Evolutionary conservation across 1,140 invertebrate genomes (phyloP).

Genomic region (Cryptotermes secundus): DNA sequence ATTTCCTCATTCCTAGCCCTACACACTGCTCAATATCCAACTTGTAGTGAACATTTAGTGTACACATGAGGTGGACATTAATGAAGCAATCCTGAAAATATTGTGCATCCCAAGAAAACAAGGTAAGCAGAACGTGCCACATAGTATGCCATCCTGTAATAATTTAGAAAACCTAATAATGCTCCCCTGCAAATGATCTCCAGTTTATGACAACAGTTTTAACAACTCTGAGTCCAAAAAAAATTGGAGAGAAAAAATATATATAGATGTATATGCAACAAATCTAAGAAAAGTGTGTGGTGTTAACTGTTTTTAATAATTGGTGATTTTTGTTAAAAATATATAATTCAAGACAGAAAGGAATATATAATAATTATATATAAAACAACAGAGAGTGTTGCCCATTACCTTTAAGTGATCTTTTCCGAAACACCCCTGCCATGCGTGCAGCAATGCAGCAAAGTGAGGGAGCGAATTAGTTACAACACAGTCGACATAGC

Average conservation of each 20-base stretch:
- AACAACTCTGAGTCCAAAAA: constrained; percentile 33
- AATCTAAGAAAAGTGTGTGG: constrained; percentile 42
- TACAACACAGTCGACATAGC: constrained; percentile 30
- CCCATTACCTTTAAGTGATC: constrained; percentile 80
- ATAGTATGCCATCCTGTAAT: neutral
- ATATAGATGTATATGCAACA: constrained; percentile 43
- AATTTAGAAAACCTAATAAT: neutral
- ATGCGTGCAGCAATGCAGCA: constrained; percentile 46
- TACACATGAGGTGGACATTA: constrained; percentile 7
- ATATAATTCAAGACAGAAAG: constrained; percentile 38
- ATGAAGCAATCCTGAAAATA: neutral
- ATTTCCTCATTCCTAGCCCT: neutral
- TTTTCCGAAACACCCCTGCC: constrained; percentile 88
- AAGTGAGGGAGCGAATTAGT: constrained; percentile 39
- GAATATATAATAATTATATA: constrained; percentile 37
- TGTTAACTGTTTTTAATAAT: constrained; percentile 24
- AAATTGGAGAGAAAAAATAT: constrained; percentile 37
- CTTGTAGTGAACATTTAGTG: constrained; percentile 19
- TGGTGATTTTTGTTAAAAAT: constrained; percentile 10
- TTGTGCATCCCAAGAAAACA: neutral
- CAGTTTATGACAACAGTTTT: constrained; percentile 23
- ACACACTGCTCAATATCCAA: neutral
- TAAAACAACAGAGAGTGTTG: constrained; percentile 44
- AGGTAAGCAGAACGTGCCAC: neutral
- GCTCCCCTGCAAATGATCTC: neutral